These are phyloP conservation scores for Ophraella communa DNA, from an alignment of 2,888 invertebrate genomes.

Conservation along the genomic window DNA sequence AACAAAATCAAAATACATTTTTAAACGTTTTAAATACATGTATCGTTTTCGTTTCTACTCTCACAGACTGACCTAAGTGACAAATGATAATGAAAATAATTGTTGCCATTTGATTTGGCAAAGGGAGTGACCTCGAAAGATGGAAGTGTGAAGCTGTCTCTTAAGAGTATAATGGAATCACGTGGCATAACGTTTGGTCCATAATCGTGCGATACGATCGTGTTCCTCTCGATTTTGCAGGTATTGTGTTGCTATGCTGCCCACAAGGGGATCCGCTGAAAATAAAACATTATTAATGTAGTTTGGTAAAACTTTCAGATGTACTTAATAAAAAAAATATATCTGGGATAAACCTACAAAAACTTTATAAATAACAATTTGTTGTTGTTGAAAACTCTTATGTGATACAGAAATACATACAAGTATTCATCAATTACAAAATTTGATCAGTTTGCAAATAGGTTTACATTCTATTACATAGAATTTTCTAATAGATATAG, in stretches of 20 bases:
- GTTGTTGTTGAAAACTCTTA: too few relatives aligned
- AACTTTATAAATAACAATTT: too few relatives aligned
- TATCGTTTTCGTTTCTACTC: background rate
- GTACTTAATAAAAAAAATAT: too few relatives aligned
- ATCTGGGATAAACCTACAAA: too few relatives aligned
- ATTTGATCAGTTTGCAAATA: too few relatives aligned
- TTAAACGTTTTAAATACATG: background rate
- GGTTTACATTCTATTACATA: too few relatives aligned
- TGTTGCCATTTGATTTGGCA: slow-evolving; percentile 54
- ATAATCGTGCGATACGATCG: slow-evolving; percentile 95
- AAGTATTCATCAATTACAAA: too few relatives aligned
- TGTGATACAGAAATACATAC: too few relatives aligned
- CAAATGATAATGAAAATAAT: slow-evolving; percentile 46
- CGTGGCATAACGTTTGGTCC: slow-evolving; percentile 98
- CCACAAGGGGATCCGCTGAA: slow-evolving; percentile 94
- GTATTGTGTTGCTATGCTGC: slow-evolving; percentile 98
- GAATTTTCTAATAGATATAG: too few relatives aligned
- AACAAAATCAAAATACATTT: background rate
- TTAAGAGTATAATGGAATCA: slow-evolving; percentile 65
- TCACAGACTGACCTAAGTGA: slow-evolving; percentile 36
- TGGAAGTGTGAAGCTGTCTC: slow-evolving; percentile 42
- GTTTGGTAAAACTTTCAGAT: background rate
- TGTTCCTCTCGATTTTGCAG: slow-evolving; percentile 97
- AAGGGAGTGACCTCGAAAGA: slow-evolving; percentile 52
- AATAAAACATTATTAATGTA: slow-evolving; percentile 42